Conservation (phyloP, 2,888 invertebrate genomes). For the Poecilobothrus nobilitatus region DNA sequence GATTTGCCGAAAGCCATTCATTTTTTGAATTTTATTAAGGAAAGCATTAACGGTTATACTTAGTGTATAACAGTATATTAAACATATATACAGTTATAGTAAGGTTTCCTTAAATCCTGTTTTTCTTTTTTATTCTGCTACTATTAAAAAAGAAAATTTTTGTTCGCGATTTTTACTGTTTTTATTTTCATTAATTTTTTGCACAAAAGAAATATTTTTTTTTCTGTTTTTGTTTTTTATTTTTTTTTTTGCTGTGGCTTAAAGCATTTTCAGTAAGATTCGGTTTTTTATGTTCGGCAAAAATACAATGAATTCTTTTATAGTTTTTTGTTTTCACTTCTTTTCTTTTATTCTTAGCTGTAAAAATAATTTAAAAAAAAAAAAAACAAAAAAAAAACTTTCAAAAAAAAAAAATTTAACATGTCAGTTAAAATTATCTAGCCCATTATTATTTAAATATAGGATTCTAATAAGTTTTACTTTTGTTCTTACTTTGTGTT, state of each 20-base stretch:
- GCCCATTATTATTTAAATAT: no score
- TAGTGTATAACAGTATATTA: no score
- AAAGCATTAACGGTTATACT: background rate
- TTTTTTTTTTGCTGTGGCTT: background rate
- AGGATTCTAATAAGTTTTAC: no score
- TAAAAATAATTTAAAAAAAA: no score
- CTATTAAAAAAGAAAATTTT: background rate
- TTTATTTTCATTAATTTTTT: background rate
- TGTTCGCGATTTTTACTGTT: background rate
- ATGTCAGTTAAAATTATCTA: no score
- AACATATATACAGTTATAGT: no score
- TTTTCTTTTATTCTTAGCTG: no score
- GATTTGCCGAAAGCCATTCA: conserved; percentile 6
- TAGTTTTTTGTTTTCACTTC: no score
- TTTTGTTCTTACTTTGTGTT: no score
- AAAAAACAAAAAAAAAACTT: no score
- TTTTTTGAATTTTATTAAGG: conserved; percentile 5
- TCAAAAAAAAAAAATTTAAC: no score
- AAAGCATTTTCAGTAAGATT: background rate
- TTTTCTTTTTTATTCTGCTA: background rate
- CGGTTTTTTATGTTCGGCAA: background rate
- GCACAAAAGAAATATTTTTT: background rate
- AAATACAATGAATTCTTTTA: no score
- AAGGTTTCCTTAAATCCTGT: background rate
- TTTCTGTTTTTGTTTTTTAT: background rate